Percentiles rank a stretch among this genome's conserved stretches.
phyloP scores from a whole-genome alignment of 2,888 invertebrate species.

The Phoenoteleia sp. region DNA sequence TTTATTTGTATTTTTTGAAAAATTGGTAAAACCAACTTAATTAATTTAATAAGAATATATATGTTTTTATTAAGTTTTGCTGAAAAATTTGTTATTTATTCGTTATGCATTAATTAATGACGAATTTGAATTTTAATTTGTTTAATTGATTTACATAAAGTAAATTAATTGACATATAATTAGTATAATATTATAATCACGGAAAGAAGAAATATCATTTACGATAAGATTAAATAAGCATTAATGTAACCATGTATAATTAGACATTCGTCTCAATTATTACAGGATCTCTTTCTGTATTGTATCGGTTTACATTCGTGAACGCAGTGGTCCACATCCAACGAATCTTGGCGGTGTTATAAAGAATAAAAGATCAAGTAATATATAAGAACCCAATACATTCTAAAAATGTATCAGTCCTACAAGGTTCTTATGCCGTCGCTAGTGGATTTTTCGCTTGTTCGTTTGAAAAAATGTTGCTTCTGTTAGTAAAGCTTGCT shows the following conservation, averaged over 20 bases:
- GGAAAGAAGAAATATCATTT: conserved; percentile 42
- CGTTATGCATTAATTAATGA: too few species aligned
- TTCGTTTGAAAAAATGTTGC: conserved; percentile 53
- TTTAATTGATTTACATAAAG: too few species aligned
- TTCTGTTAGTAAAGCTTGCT: conserved; percentile 37
- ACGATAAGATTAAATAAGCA: conserved; percentile 42
- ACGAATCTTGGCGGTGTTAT: conserved; percentile 79
- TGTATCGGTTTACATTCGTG: conserved; percentile 79
- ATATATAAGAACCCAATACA: conserved; percentile 65
- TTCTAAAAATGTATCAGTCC: conserved; percentile 64
- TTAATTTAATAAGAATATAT: too few species aligned
- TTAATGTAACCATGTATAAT: conserved; percentile 54
- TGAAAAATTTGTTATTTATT: too few species aligned
- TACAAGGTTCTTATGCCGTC: conserved; percentile 58
- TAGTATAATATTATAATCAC: too few species aligned
- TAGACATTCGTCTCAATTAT: conserved; percentile 54
- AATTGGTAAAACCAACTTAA: too few species aligned
- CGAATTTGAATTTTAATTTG: too few species aligned
- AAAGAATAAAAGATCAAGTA: conserved; percentile 67
- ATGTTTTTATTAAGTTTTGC: too few species aligned
- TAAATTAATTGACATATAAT: too few species aligned
- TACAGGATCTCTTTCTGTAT: conserved; percentile 72
- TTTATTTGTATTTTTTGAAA: too few species aligned
- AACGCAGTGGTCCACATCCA: conserved; percentile 81
- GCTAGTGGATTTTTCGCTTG: conserved; percentile 35